Evolutionary conservation across 2,888 invertebrate genomes (phyloP).

Genomic region (Lacanobia wlatinum): DNA sequence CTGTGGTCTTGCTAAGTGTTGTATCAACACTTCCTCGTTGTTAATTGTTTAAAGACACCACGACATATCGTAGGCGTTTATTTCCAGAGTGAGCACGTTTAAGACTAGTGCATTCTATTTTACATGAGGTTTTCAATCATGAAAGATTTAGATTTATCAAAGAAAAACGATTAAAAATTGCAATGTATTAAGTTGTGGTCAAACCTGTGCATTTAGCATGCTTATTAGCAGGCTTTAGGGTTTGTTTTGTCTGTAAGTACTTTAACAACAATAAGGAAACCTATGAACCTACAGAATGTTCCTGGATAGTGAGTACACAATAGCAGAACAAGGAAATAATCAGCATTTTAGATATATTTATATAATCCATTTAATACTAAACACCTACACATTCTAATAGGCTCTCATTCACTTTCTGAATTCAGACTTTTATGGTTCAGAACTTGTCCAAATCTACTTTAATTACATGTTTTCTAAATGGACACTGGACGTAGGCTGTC

Average conservation of each 20-base stretch:
- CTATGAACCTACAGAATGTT: too few relatives aligned
- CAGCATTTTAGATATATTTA: conserved; percentile 27
- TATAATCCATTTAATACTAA: neutral
- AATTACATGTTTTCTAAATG: too few relatives aligned
- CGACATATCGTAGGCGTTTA: neutral
- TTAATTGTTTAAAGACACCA: neutral
- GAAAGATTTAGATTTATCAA: neutral
- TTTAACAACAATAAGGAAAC: neutral
- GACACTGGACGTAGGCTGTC: too few relatives aligned
- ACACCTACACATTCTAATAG: neutral
- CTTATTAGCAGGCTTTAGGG: too few relatives aligned
- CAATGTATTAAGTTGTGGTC: neutral
- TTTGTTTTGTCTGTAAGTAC: too few relatives aligned
- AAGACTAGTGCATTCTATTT: neutral
- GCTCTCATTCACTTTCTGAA: neutral
- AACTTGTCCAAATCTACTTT: too few relatives aligned
- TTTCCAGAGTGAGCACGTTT: neutral
- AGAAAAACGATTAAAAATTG: neutral
- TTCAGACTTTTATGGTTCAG: neutral
- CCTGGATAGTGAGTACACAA: neutral
- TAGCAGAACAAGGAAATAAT: conserved; percentile 28
- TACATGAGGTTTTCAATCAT: neutral
- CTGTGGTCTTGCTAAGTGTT: conserved; percentile 5
- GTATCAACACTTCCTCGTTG: neutral
- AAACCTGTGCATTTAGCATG: neutral